Evolutionary conservation across 2,888 invertebrate species (phyloP), one percentile per base, ranked within the genome.

Genomic region (Gastrophysa polygoni): DNA sequence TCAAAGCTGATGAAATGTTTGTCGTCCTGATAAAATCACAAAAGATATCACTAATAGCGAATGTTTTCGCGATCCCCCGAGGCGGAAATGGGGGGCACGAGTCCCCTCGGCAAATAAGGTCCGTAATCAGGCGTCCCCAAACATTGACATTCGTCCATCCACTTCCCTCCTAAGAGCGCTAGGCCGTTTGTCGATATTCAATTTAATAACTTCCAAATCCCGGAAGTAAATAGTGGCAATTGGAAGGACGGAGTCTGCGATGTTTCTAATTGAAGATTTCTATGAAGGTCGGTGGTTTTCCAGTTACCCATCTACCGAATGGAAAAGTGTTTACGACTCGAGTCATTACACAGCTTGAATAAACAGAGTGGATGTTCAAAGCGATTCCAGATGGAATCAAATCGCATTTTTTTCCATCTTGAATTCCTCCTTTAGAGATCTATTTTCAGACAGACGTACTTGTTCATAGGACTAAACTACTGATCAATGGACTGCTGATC

Each of bases 31-130:
- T 70, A 68, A 69, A 69, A 64, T 68, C 67, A 73, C 68, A 71
- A 73, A 71, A 72, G 71, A 71, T 73, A 73, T 73, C 70, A 69
- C 67, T 68, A 67, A 68, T 71, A 71, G 67, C 68, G 66, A 68
- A 68, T 68, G 68, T 66, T 64, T 57, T 58, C 64, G 67, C 66
- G 56, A 49, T 50, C 59, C 32, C 61, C 67, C 68, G 20, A 56
- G 56, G 59, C 65, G 68, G 47, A 56, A 61, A 63, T 52, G 46
- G 49, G 49, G 65, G 68, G 68, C 57, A 68, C 56, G 63, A 66
- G 61, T 63, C 57, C 69, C 70, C 72, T 70, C 58, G 60, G 62
- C 69, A 72, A 72, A 73, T 70, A 72, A 66, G 57, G 69, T 69
- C 62, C 68, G 69, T 69, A 73, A 72, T 72, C 70, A 72, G 70